Evolutionary conservation across 2,888 invertebrate species (phyloP).

Genomic region (Acheta domesticus): DNA sequence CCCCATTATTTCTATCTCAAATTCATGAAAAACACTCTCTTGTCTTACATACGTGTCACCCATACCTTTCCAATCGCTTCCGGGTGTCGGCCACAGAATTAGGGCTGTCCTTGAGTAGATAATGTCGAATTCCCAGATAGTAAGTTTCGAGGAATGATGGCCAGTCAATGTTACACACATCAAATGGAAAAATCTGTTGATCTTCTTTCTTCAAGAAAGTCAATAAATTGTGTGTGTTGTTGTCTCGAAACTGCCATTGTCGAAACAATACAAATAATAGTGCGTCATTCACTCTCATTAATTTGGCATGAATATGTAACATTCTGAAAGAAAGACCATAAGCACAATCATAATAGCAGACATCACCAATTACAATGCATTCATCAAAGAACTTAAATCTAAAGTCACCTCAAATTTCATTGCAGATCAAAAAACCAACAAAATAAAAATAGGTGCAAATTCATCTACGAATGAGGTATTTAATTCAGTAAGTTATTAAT

Average conservation of each 20-base stretch:
- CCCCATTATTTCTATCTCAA: too few species aligned
- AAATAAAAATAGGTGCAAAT: too few species aligned
- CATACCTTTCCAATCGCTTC: constrained; percentile 66
- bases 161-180: constrained; percentile 85
- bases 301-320: constrained; percentile 79
- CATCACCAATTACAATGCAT: too few species aligned
- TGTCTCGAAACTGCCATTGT: constrained; percentile 87
- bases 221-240: constrained; percentile 72
- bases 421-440: too few species aligned
- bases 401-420: too few species aligned
- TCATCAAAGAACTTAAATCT: too few species aligned
- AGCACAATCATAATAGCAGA: too few species aligned
- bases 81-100: constrained; percentile 77
- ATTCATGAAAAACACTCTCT: too few species aligned
- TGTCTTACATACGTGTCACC: constrained; percentile 24
- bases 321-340: constrained; percentile 57
- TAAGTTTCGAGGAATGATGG: constrained; percentile 86
- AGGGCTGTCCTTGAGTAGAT: constrained; percentile 85
- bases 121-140: constrained; percentile 84
- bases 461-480: too few species aligned
- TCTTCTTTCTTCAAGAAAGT: constrained; percentile 62
- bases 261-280: constrained; percentile 89
- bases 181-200: constrained; percentile 77
- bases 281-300: constrained; percentile 81
- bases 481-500: too few species aligned